Evolutionary conservation across 2,113 vertebrate species (phyloP).

Genomic region (Clarias macrocephalus): DNA sequence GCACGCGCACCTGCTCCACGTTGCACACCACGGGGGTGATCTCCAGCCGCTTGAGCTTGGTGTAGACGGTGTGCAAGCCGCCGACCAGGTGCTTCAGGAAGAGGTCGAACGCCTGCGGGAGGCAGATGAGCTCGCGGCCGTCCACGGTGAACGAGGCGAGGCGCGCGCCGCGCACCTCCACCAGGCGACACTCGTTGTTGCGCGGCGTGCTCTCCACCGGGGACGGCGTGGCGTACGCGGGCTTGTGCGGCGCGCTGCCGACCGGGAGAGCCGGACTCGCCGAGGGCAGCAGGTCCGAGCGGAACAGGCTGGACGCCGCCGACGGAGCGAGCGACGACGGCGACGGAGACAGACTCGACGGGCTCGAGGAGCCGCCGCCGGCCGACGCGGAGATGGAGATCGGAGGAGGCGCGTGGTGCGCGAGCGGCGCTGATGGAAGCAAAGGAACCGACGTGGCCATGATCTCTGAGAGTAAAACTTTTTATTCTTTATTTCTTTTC

Average conservation of each 20-base stretch:
- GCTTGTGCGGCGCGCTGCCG: conserved; percentile 78
- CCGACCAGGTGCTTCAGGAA: conserved; percentile 97
- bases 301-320: conserved; percentile 80
- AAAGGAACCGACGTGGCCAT: conserved; percentile 89
- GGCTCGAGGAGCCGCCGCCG: conserved; percentile 68
- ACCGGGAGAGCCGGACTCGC: conserved; percentile 70
- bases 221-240: conserved; percentile 94
- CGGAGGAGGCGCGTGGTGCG: conserved; percentile 78
- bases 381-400: conserved; percentile 77
- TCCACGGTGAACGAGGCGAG: conserved; percentile 95
- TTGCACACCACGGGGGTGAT: conserved; percentile 96
- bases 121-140: conserved; percentile 93
- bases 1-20: conserved; percentile 95
- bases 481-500: not conserved
- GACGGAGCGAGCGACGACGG: conserved; percentile 70
- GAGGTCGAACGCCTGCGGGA: conserved; percentile 95
- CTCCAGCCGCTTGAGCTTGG: conserved; percentile 95
- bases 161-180: conserved; percentile 93
- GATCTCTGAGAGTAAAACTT: conserved; percentile 62
- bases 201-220: conserved; percentile 97
- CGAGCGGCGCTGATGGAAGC: conserved; percentile 85
- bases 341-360: conserved; percentile 65
- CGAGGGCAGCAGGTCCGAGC: conserved; percentile 77
- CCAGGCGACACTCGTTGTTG: conserved; percentile 98
- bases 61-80: conserved; percentile 95